Conservation (phyloP, 2,888 invertebrate species). For the Monochamus alternatus region DNA sequence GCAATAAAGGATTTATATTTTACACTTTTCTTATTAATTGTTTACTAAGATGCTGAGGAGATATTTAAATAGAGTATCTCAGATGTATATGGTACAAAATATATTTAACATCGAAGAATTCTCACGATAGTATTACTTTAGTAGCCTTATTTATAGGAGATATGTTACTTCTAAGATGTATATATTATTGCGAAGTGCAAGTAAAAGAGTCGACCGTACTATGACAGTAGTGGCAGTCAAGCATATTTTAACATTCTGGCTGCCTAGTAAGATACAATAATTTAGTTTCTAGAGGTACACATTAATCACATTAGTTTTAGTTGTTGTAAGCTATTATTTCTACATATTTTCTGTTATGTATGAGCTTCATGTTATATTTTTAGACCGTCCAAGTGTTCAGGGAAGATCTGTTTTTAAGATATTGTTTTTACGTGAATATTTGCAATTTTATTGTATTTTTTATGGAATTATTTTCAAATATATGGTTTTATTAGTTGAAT, state of each 20-base stretch:
- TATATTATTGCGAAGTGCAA: conserved; percentile 29
- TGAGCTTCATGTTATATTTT: conserved; percentile 38
- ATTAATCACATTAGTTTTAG: conserved; percentile 21
- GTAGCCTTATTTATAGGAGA: conserved; percentile 25
- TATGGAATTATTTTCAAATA: conserved; percentile 40
- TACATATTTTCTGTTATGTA: conserved; percentile 32
- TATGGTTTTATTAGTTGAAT: conserved; percentile 32
- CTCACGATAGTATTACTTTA: conserved; percentile 30
- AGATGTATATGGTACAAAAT: conserved; percentile 42
- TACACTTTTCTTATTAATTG: neutral
- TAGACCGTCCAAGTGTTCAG: conserved; percentile 45
- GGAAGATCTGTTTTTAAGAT: conserved; percentile 38
- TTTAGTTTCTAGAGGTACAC: conserved; percentile 17
- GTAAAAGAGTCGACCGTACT: conserved; percentile 40
- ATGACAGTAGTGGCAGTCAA: conserved; percentile 33
- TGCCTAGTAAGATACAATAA: conserved; percentile 23
- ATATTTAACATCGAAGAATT: conserved; percentile 38
- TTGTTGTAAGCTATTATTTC: conserved; percentile 30
- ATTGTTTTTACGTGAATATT: conserved; percentile 36
- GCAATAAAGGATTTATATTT: neutral
- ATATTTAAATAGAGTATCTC: conserved; percentile 8
- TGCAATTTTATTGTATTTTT: conserved; percentile 36
- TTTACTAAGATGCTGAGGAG: neutral
- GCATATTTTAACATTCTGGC: conserved; percentile 17
- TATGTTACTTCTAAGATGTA: conserved; percentile 25